phyloP scores from a whole-genome alignment of 2,797 vertebrate species.

The Cynopterus sphinx region DNA sequence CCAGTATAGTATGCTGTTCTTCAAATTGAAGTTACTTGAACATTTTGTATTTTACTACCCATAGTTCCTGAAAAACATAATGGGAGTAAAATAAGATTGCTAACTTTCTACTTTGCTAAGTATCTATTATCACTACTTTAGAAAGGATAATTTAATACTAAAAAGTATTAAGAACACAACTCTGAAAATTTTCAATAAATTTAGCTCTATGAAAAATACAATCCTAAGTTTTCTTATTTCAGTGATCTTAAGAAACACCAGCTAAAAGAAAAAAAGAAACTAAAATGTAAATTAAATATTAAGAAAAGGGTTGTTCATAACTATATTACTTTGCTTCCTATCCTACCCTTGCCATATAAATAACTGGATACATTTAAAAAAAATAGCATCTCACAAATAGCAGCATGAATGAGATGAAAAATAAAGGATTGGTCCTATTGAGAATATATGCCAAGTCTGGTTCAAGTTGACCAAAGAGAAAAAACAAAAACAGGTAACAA shows the following conservation, averaged over 20 bases:
- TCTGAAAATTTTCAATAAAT: constrained; percentile 27
- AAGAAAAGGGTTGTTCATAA: background rate
- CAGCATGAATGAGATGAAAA: background rate
- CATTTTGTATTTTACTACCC: background rate
- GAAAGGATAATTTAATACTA: constrained; percentile 16
- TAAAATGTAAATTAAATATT: background rate
- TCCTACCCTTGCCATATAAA: background rate
- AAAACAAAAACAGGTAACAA: constrained; percentile 7
- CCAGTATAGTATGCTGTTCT: background rate
- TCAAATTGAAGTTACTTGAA: background rate
- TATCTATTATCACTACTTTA: background rate
- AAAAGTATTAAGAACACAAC: background rate
- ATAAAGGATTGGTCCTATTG: background rate
- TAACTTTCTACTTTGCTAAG: background rate
- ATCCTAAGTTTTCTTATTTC: background rate
- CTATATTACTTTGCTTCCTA: background rate
- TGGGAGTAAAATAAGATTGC: background rate
- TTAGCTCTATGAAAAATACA: background rate
- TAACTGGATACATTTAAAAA: background rate
- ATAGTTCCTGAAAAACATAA: background rate
- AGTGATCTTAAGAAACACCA: background rate
- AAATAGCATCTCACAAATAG: background rate
- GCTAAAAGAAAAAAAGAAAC: background rate
- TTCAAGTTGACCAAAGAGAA: background rate
- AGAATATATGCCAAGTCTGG: background rate